A percentile compares a stretch with the other conserved stretches of the same genome.
These are phyloP conservation scores for Lithodes maja DNA, from an alignment of 2,888 invertebrate species.

Conservation along the genomic window DNA sequence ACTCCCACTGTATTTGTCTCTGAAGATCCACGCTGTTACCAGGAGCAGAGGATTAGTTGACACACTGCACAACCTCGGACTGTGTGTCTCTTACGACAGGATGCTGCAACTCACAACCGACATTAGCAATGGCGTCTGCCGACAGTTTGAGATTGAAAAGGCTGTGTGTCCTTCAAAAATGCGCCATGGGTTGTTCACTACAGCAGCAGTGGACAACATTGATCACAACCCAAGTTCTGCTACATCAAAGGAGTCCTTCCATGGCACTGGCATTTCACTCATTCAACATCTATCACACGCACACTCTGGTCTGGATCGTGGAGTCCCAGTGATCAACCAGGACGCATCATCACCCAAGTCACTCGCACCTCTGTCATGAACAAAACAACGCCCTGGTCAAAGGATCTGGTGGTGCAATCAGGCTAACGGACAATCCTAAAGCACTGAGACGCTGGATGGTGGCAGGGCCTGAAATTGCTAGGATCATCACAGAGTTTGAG, in stretches of 20 bases:
- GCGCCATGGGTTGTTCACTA: conserved; percentile 20
- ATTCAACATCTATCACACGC: conserved; percentile 18
- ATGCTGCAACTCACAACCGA: conserved; percentile 1
- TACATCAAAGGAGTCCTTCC: conserved; percentile 13
- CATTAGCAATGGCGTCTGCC: conserved; percentile 10
- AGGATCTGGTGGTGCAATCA: conserved; percentile 24
- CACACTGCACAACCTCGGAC: conserved; percentile 2
- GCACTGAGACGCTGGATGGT: conserved; percentile 64
- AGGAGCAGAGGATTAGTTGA: conserved; percentile 8
- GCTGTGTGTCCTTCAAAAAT: conserved; percentile 8
- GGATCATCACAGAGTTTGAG: conserved; percentile 59
- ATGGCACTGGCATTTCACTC: conserved; percentile 18
- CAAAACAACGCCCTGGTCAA: conserved; percentile 71
- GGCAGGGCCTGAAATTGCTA: conserved; percentile 55
- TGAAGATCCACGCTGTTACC: not conserved
- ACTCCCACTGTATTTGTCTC: conserved; percentile 1
- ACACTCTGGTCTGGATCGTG: not conserved
- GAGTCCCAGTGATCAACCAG: not conserved
- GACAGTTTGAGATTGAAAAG: conserved; percentile 1
- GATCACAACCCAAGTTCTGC: conserved; percentile 24
- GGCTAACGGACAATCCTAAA: conserved; percentile 19
- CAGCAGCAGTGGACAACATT: conserved; percentile 19
- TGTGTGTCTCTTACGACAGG: conserved; percentile 3
- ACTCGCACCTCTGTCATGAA: conserved; percentile 68
- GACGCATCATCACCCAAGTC: not conserved